Evolutionary conservation across 2,888 invertebrate species (phyloP).

Genomic region (Thecocarcelia acutangulata): DNA sequence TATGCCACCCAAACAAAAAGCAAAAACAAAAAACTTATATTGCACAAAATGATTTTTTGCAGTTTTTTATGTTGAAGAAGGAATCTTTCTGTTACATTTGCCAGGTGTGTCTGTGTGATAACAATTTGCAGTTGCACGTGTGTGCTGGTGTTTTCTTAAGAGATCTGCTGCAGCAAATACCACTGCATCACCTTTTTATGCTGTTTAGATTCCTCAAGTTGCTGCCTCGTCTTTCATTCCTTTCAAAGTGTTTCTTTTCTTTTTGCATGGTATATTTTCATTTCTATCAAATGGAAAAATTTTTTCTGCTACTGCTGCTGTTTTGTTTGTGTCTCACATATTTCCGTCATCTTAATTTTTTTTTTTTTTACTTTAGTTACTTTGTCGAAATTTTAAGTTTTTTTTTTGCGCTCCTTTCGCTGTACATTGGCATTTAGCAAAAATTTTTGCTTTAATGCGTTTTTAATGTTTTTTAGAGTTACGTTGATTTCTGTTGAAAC

Average conservation of each 20-base stretch:
- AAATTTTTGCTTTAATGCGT: slow-evolving; percentile 66
- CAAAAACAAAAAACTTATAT: neutral
- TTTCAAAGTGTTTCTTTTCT: slow-evolving; percentile 39
- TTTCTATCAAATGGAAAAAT: slow-evolving; percentile 43
- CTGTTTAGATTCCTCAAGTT: slow-evolving; percentile 62
- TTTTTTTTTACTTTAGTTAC: neutral
- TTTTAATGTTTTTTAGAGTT: slow-evolving; percentile 65
- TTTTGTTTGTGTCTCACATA: slow-evolving; percentile 54
- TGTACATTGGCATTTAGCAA: slow-evolving; percentile 62
- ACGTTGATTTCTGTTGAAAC: slow-evolving; percentile 50
- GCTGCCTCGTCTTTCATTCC: slow-evolving; percentile 52
- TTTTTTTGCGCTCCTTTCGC: slow-evolving; percentile 18
- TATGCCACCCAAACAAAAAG: neutral
- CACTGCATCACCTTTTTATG: slow-evolving; percentile 52
- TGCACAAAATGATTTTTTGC: slow-evolving; percentile 29
- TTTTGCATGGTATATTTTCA: slow-evolving; percentile 36
- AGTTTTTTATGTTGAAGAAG: slow-evolving; percentile 10
- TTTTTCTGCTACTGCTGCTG: slow-evolving; percentile 5
- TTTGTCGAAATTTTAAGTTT: slow-evolving; percentile 41
- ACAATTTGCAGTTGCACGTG: neutral
- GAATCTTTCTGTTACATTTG: slow-evolving; percentile 15
- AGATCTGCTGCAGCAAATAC: slow-evolving; percentile 26
- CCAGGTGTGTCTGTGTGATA: slow-evolving; percentile 1
- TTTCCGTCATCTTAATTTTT: slow-evolving; percentile 49
- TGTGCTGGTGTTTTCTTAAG: slow-evolving; percentile 2